Percentiles rank a stretch among this genome's conserved stretches.
Evolutionary conservation across 2,888 invertebrate species (phyloP).

Genomic region (Apeira syringaria): DNA sequence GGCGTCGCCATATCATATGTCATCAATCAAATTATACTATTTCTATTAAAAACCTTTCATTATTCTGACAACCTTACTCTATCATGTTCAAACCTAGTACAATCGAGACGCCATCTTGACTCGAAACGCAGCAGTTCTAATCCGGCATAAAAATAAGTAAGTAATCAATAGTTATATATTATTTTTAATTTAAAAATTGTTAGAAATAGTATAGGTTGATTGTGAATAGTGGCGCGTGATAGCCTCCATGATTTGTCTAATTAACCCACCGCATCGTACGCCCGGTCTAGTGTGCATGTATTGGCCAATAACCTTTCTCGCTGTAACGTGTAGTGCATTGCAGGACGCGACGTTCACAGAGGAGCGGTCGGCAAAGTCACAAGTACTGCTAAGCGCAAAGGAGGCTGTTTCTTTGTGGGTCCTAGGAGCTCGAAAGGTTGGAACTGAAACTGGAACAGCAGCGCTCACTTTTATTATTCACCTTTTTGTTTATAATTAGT

Average conservation of each 20-base stretch:
- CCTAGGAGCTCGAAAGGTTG: conserved; percentile 96
- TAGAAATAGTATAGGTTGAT: conserved; percentile 15
- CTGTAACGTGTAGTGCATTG: conserved; percentile 83
- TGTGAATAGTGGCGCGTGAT: conserved; percentile 1
- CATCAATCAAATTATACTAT: conserved; percentile 14
- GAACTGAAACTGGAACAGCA: conserved; percentile 60
- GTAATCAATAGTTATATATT: background rate
- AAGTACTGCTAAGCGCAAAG: conserved; percentile 95
- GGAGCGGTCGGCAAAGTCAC: conserved; percentile 87
- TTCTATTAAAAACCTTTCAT: conserved; percentile 2
- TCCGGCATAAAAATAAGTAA: conserved; percentile 8
- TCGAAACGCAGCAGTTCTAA: background rate
- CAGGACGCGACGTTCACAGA: conserved; percentile 89
- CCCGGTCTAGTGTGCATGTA: conserved; percentile 67
- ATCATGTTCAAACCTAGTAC: background rate
- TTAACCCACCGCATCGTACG: conserved; percentile 47
- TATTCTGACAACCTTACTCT: background rate
- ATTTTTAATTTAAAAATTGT: conserved; percentile 1
- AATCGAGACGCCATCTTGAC: too few relatives aligned
- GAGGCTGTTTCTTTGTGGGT: conserved; percentile 97
- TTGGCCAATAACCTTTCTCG: conserved; percentile 73
- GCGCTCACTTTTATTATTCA: conserved; percentile 52
- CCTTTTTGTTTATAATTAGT: conserved; percentile 39
- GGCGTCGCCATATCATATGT: conserved; percentile 4
- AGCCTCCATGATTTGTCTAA: conserved; percentile 14